A percentile compares a stretch with the other conserved stretches of the same genome.
These are phyloP conservation scores for Sebastes matsubarae DNA, from an alignment of 2,797 vertebrate species.

Conservation along the genomic window DNA sequence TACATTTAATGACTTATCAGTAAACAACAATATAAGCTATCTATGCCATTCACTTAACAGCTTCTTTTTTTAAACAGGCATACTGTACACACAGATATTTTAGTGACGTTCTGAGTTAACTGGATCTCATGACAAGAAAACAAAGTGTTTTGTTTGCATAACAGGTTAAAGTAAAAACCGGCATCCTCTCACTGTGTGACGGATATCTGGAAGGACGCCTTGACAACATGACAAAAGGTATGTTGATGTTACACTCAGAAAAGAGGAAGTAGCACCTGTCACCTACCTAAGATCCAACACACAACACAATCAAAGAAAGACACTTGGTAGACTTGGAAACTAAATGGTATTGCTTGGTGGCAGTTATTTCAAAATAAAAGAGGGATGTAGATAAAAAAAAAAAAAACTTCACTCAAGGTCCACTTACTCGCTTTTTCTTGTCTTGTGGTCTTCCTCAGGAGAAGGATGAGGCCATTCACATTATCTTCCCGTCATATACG, in stretches of 20 bases:
- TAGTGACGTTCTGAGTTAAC: slow-evolving; percentile 63
- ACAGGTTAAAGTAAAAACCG: slow-evolving; percentile 68
- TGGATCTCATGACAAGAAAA: slow-evolving; percentile 59
- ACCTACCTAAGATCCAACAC: slow-evolving; percentile 50
- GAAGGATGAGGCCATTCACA: background rate
- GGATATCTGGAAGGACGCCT: slow-evolving; percentile 39
- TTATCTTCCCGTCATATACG: background rate
- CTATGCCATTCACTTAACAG: slow-evolving; percentile 67
- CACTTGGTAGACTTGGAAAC: slow-evolving; percentile 32
- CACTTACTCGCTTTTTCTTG: background rate
- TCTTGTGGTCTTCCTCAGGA: background rate
- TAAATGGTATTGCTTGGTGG: slow-evolving; percentile 63
- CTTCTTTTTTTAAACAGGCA: slow-evolving; percentile 62
- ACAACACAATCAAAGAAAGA: slow-evolving; percentile 45
- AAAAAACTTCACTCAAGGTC: slow-evolving; percentile 3
- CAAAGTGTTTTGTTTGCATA: slow-evolving; percentile 67
- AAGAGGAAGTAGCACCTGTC: slow-evolving; percentile 75
- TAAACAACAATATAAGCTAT: slow-evolving; percentile 76
- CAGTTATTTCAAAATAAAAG: slow-evolving; percentile 25
- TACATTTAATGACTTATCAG: slow-evolving; percentile 74
- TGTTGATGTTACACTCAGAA: slow-evolving; percentile 44
- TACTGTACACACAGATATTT: slow-evolving; percentile 61
- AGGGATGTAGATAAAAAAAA: background rate
- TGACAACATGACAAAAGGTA: slow-evolving; percentile 33
- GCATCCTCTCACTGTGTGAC: slow-evolving; percentile 36